These are phyloP conservation scores for Cosmopolites sordidus DNA, from an alignment of 2,888 invertebrate genomes.

Conservation along the genomic window DNA sequence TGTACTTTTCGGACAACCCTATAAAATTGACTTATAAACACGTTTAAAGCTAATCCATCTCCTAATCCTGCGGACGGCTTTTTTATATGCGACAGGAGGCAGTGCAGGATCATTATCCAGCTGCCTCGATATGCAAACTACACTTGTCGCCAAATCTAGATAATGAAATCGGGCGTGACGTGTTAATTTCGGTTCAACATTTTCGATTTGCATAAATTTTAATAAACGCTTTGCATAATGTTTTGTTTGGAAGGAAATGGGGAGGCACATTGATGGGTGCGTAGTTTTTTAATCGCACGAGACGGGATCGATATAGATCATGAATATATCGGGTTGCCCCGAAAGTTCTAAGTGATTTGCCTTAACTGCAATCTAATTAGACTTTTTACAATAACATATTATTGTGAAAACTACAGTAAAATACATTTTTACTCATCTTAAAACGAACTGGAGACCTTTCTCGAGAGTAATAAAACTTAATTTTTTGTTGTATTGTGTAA, in stretches of 20 bases:
- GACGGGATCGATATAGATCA: no score
- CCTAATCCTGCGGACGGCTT: background rate
- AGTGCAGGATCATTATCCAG: constrained; percentile 15
- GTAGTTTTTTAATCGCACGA: constrained; percentile 7
- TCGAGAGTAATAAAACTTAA: no score
- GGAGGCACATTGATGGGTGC: background rate
- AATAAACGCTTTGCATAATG: constrained; percentile 38
- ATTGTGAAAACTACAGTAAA: no score
- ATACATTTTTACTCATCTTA: no score
- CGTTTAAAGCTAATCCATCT: background rate
- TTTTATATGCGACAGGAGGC: background rate
- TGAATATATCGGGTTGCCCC: no score
- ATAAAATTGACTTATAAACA: no score
- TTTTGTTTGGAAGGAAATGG: constrained; percentile 2
- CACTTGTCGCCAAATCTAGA: constrained; percentile 43
- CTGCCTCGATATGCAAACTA: constrained; percentile 31
- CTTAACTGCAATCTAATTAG: no score
- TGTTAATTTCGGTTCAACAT: constrained; percentile 38
- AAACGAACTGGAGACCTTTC: no score
- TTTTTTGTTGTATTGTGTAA: no score
- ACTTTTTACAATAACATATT: no score
- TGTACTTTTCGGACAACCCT: no score
- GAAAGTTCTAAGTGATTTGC: no score
- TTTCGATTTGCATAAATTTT: constrained; percentile 33
- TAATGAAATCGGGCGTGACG: constrained; percentile 43